Conservation (phyloP, 2,888 invertebrate genomes). For the Timema cristinae region DNA sequence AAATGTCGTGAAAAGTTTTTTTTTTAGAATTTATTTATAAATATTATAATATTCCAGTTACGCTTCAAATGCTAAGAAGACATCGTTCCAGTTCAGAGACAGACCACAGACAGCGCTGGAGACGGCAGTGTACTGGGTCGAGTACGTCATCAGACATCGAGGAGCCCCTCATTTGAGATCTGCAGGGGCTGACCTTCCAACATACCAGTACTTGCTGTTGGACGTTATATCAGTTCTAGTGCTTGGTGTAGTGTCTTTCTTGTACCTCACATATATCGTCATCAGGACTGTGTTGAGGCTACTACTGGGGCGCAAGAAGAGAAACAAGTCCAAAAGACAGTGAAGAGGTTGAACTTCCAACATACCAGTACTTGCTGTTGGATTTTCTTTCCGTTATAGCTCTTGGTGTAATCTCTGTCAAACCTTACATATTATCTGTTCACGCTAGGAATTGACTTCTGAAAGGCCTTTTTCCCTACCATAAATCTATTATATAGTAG, state of each 20-base stretch:
- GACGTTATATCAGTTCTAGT: slow-evolving; percentile 27
- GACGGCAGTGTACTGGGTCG: slow-evolving; percentile 60
- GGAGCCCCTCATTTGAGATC: slow-evolving; percentile 52
- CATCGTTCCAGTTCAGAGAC: slow-evolving; percentile 54
- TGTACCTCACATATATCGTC: not conserved
- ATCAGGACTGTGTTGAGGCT: not conserved
- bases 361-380: too few relatives aligned
- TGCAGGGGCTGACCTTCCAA: slow-evolving; percentile 49
- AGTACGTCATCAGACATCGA: slow-evolving; percentile 57
- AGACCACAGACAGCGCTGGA: slow-evolving; percentile 56
- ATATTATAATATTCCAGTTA: too few relatives aligned
- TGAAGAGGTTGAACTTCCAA: too few relatives aligned
- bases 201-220: slow-evolving; percentile 42
- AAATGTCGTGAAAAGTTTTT: not conserved
- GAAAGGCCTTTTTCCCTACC: too few relatives aligned
- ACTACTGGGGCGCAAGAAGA: not conserved
- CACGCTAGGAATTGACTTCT: too few relatives aligned
- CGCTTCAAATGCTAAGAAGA: slow-evolving; percentile 47
- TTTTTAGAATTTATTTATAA: not conserved
- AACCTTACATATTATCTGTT: too few relatives aligned
- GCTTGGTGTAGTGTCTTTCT: not conserved
- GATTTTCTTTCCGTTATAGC: too few relatives aligned
- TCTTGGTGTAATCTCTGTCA: too few relatives aligned
- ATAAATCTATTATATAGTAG: too few relatives aligned
- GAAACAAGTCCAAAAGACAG: too few relatives aligned